Evolutionary conservation across 2,113 vertebrate species (phyloP).

Genomic region (Petrocephalus zakoni): DNA sequence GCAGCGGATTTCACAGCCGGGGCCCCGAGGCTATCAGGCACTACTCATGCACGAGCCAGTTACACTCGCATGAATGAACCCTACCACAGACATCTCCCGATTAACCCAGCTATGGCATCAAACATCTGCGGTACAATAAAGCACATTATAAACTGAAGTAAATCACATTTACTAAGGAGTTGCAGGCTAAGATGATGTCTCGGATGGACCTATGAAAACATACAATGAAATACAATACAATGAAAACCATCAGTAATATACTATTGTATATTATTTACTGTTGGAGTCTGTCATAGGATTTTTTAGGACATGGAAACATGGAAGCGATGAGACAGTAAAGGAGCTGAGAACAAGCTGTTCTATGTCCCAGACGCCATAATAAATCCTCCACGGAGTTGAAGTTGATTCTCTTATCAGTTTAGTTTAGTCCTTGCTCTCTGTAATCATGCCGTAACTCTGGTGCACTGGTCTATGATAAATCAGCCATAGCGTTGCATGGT

Average conservation of each 20-base stretch:
- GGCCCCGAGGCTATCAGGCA: not conserved
- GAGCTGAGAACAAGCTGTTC: not conserved
- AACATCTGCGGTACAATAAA: not conserved
- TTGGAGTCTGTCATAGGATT: not conserved
- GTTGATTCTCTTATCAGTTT: not conserved
- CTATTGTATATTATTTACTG: not conserved
- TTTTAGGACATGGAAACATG: not conserved
- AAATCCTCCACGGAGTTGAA: not conserved
- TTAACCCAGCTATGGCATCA: not conserved
- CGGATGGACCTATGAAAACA: not conserved
- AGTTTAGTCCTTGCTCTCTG: not conserved
- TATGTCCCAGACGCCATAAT: not conserved
- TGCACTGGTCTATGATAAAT: constrained; percentile 2
- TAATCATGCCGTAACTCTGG: not conserved
- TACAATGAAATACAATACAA: not conserved
- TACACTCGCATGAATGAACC: not conserved
- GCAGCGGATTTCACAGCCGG: not conserved
- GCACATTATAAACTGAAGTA: not conserved
- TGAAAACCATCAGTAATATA: not conserved
- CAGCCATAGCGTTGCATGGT: not conserved
- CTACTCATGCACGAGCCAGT: not conserved
- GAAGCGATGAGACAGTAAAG: not conserved
- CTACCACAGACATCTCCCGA: not conserved
- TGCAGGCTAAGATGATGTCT: not conserved
- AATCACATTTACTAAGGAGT: not conserved